Conservation (phyloP, 2,797 vertebrate species). For the Sebastolobus altivelis region DNA sequence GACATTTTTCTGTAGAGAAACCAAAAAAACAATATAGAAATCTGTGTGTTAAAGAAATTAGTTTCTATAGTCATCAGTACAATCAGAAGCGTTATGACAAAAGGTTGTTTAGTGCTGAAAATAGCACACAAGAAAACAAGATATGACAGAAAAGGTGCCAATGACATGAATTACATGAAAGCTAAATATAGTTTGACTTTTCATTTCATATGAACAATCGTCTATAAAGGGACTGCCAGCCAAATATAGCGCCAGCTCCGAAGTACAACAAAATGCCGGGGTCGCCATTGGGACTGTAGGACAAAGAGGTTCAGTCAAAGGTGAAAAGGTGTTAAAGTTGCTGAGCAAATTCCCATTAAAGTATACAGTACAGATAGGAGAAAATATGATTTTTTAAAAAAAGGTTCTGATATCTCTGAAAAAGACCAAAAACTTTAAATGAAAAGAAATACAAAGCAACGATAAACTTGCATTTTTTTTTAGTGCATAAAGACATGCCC, state of each 20-base stretch:
- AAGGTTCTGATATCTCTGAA: slow-evolving; percentile 45
- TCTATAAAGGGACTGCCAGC: slow-evolving; percentile 71
- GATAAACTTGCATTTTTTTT: slow-evolving; percentile 76
- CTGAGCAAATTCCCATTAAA: slow-evolving; percentile 68
- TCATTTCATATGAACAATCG: slow-evolving; percentile 79
- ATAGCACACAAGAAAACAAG: slow-evolving; percentile 63
- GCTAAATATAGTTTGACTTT: slow-evolving; percentile 77
- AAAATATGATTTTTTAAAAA: slow-evolving; percentile 39
- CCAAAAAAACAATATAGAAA: slow-evolving; percentile 49
- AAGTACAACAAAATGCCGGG: slow-evolving; percentile 68
- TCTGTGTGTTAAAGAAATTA: slow-evolving; percentile 64
- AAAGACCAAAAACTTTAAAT: slow-evolving; percentile 47
- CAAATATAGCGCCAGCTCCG: slow-evolving; percentile 73
- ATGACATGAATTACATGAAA: slow-evolving; percentile 77
- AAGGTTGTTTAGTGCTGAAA: slow-evolving; percentile 70
- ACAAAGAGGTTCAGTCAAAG: slow-evolving; percentile 71
- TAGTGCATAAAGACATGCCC: slow-evolving; percentile 85
- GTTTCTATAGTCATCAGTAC: slow-evolving; percentile 80
- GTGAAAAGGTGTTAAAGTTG: slow-evolving; percentile 67
- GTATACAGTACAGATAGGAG: slow-evolving; percentile 67
- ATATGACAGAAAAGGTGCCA: slow-evolving; percentile 79
- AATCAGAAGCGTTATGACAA: slow-evolving; percentile 73
- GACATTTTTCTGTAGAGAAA: slow-evolving; percentile 51
- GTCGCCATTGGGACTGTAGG: slow-evolving; percentile 73
- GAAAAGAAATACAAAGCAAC: slow-evolving; percentile 69